phyloP scores from a whole-genome alignment of 2,113 vertebrate species.

The Corythoichthys intestinalis region DNA sequence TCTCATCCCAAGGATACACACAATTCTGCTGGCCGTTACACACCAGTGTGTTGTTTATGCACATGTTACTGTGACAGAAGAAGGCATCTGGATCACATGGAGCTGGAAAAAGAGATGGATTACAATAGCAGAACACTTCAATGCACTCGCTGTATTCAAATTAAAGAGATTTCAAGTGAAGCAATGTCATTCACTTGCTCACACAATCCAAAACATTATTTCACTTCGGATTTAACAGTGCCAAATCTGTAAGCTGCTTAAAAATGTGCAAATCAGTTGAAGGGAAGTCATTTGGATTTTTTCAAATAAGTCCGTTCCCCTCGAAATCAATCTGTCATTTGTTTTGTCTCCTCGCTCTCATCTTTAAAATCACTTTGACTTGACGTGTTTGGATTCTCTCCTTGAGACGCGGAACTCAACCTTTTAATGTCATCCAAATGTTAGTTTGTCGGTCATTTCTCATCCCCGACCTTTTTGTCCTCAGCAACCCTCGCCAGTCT shows the following conservation, averaged over 20 bases:
- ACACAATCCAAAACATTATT: not conserved
- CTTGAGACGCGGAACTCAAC: not conserved
- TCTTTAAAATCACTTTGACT: constrained; percentile 46
- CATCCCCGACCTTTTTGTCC: constrained; percentile 8
- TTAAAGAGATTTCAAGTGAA: not conserved
- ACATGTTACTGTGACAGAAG: constrained; percentile 99
- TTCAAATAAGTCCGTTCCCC: constrained; percentile 37
- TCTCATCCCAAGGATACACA: constrained; percentile 98
- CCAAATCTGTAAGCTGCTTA: constrained; percentile 1
- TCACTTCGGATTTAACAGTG: not conserved
- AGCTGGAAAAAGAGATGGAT: constrained; percentile 68
- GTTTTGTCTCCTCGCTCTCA: constrained; percentile 49
- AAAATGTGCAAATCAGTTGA: constrained; percentile 25
- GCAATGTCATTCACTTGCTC: not conserved
- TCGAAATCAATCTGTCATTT: constrained; percentile 50
- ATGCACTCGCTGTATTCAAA: not conserved
- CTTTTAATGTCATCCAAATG: constrained; percentile 14
- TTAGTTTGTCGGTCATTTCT: not conserved
- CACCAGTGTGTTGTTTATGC: constrained; percentile 95
- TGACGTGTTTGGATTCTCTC: not conserved
- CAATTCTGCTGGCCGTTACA: constrained; percentile 98
- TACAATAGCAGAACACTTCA: not conserved
- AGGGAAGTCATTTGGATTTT: constrained; percentile 39
- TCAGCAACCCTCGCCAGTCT: not conserved
- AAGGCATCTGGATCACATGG: constrained; percentile 93